Base-by-base conservation (phyloP, 2,797 vertebrate species). In the Coilia nasus region DNA sequence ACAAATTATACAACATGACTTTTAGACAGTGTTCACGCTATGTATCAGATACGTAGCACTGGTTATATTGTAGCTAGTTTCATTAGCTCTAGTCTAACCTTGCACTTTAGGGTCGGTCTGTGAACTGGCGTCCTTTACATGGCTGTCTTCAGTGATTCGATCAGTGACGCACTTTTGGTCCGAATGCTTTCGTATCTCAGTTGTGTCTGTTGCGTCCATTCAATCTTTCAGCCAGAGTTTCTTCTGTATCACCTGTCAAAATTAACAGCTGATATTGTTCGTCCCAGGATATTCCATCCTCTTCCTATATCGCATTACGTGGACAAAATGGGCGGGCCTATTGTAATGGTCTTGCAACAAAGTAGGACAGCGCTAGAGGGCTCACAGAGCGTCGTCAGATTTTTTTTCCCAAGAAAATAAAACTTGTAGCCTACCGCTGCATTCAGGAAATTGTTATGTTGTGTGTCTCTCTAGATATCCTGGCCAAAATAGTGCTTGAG, bases 31-130 rank as follows among this genome's bases (percentile, higher is more conserved):
- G 31, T 14, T 25, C 25, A 83, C 11, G 31, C 21, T 62, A 21
- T 35, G n/a, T 81, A 14, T 83, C 31, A n/a, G 21, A 44, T 31
- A 78, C 71, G 71, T 78, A 44, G 31, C 71, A 54, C 2, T 54
- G 50, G 50, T 17, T 25, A 41, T 19, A 44, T 41, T 35, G 35
- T 31, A 15, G 71, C 25, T 12, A 11, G 14, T 25, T 6, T 14
- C 41, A 62, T 41, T 28, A 10, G 60, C 2, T 47, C 14, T 3
- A 15, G n/a, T 50, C 91, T 92, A 90, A 96, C 96, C 95, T 94
- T 90, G 93, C 2, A 90, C 82, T 87, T 87, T 93, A 85, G 93
- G 82, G 86, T 94, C 92, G 83, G 91, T 94, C 91, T 95, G 94
- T 2, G 89, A 91, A 83, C 91, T 80, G 44, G 90, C 86, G 17